Base-by-base conservation (phyloP, 2,888 invertebrate genomes). In the Amitus sp. region DNA sequence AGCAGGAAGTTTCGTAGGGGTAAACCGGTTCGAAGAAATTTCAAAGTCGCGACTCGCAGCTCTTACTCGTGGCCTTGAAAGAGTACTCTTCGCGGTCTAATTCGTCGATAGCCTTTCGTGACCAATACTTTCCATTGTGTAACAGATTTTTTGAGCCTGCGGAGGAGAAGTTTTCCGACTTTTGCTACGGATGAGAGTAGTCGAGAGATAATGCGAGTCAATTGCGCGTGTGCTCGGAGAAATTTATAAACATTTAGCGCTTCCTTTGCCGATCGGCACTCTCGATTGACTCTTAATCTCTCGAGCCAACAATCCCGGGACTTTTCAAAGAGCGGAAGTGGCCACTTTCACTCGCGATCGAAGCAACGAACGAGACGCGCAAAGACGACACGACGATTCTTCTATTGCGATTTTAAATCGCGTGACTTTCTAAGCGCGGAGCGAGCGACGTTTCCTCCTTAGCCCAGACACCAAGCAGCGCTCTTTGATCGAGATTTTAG, bases 101-200 rank as follows among this genome's bases (percentile, higher is more conserved):
- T 81, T 81, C 79, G 66, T 75, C 72, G 74, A 75, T 77, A 73
- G 72, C 72, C 72, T 74, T 72, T 77, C 77, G 69, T 75, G 75
- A 78, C 74, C 74, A 76, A 76, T 76, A 81, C 80, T 81, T 81
- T 81, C 80, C 79, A 81, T 80, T 80, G 80, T 81, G 77, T 79
- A 80, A 81, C 75, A 76, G 74, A 76, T 72, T 72, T 68, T 68
- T 64, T 64, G 59, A 61, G 63, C 46, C 62, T 13, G 4, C 13
- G 37, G 13, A 51, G 15, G 37, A 15, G 13, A 37, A 37, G n/a
- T 23, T 23, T 23, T 23, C 7, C 23, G 23, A 23, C 23, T 23
- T 7, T 23, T 5, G 23, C 23, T 5, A 23, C 23, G 23, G 23
- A 23, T 23, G 23, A 23, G 7, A 23, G 7, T 50, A 23, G 4